These are phyloP conservation scores for Mormyrus hasselquistii DNA, from an alignment of 2,797 vertebrate species.

Conservation along the genomic window DNA sequence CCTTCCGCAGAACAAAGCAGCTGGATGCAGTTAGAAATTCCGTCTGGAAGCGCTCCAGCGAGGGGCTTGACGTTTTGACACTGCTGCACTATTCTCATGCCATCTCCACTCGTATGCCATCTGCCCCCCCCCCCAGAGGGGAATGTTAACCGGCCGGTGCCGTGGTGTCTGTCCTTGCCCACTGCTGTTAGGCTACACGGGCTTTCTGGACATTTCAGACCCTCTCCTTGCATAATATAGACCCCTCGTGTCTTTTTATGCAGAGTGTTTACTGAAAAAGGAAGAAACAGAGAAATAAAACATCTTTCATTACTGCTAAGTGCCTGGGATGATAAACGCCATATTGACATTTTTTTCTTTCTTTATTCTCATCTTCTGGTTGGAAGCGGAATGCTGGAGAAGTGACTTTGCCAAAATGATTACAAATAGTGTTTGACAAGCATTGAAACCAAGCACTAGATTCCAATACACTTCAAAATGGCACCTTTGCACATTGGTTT, in stretches of 20 bases:
- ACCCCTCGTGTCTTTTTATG: background rate
- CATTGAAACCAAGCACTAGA: background rate
- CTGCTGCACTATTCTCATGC: background rate
- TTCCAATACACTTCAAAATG: background rate
- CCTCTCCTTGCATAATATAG: background rate
- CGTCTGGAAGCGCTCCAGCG: background rate
- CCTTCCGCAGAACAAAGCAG: background rate
- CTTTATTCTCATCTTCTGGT: background rate
- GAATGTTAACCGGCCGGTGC: background rate
- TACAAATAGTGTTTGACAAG: background rate
- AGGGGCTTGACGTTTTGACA: background rate
- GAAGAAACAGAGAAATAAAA: background rate
- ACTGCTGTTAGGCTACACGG: background rate
- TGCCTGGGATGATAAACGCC: background rate
- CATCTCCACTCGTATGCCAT: background rate
- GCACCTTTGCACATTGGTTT: background rate
- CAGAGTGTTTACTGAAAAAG: background rate
- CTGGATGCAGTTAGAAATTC: constrained; percentile 1
- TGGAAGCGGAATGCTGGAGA: background rate
- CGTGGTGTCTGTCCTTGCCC: background rate
- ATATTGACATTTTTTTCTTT: background rate
- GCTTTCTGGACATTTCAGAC: background rate
- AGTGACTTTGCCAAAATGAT: background rate
- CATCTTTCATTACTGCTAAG: background rate
- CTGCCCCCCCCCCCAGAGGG: background rate